Conservation (phyloP, 2,113 vertebrate species). For the Xiphophorus hellerii region DNA sequence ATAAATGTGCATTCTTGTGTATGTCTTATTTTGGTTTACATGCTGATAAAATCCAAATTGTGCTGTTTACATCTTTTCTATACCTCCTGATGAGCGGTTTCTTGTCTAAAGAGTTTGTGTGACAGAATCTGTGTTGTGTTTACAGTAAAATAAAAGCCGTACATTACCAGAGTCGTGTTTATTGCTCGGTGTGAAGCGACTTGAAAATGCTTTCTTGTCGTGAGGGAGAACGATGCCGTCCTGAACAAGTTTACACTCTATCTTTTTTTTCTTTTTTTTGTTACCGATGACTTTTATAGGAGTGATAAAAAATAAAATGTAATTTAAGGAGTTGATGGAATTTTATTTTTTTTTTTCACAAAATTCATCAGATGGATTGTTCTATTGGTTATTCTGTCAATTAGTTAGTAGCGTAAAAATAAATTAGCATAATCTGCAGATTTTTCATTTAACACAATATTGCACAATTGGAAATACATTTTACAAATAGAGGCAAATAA, state of each 20-base stretch:
- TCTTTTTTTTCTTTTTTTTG: not conserved
- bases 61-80: slow-evolving; percentile 22
- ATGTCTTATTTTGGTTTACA: not conserved
- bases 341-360: too few relatives aligned
- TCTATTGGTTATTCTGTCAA: too few relatives aligned
- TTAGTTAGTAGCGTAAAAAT: too few relatives aligned
- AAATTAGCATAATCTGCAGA: too few relatives aligned
- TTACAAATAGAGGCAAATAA: too few relatives aligned
- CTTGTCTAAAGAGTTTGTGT: slow-evolving; percentile 8
- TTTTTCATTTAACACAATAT: too few relatives aligned
- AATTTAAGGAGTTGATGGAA: not conserved
- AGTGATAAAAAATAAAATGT: not conserved
- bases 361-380: too few relatives aligned
- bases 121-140: slow-evolving; percentile 19
- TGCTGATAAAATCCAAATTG: slow-evolving; percentile 3
- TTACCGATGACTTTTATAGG: not conserved
- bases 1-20: slow-evolving; percentile 6
- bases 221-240: not conserved
- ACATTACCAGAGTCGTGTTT: slow-evolving; percentile 24
- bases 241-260: slow-evolving; percentile 5
- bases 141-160: slow-evolving; percentile 12
- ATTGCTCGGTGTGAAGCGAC: slow-evolving; percentile 6
- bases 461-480: too few relatives aligned
- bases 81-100: slow-evolving; percentile 3
- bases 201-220: slow-evolving; percentile 9